Base-by-base conservation (phyloP, 37 sponge, comb jelly and placozoan genomes). In the Theonella swinhoei region DNA sequence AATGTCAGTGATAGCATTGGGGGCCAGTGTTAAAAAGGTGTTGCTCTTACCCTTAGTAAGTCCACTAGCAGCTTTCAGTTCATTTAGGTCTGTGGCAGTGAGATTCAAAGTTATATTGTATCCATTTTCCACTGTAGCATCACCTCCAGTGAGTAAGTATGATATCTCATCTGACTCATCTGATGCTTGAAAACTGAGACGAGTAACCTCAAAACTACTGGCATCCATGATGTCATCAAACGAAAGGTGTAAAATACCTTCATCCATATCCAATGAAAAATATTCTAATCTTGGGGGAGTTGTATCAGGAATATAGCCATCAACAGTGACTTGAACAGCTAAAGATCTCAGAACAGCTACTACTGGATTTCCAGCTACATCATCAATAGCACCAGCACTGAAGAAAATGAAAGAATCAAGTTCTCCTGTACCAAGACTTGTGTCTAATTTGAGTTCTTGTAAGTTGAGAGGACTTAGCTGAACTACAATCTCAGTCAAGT, bases 191-290 rank as follows among this genome's bases (percentile, higher is more conserved):
- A 91, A 36, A 34, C 75, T 39, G 22, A 95, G 34, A 26, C 65
- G 78, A 0, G 24, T 70, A 30, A 81, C 66, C 5, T 59, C 62
- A 19, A 95, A 58, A 9, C 80, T 75, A 1, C 77, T 72, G 0
- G 76, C 86, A 65, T 82, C 68, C 92, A 95, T 85, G 43, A 95
- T 75, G 67, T 91, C 89, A 91, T 95, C 84, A 82, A 91, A 96
- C 0, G 89, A 90, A 31, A 96, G 69, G n/a, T 32, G 35, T 2
- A 96, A 60, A 11, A 62, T 37, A 5, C 94, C 94, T 42, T 62
- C 66, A 61, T 94, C 76, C 47, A 96, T 36, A 61, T 96, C 94
- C 37, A 96, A 72, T 19, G 85, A 80, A 38, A 84, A 96, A 68
- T 68, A 83, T 8, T 73, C 39, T 1, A 96, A 59, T 2, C n/a